Base-by-base conservation (phyloP, 2,113 vertebrate species). In the Vulpes ferrilata region DNA sequence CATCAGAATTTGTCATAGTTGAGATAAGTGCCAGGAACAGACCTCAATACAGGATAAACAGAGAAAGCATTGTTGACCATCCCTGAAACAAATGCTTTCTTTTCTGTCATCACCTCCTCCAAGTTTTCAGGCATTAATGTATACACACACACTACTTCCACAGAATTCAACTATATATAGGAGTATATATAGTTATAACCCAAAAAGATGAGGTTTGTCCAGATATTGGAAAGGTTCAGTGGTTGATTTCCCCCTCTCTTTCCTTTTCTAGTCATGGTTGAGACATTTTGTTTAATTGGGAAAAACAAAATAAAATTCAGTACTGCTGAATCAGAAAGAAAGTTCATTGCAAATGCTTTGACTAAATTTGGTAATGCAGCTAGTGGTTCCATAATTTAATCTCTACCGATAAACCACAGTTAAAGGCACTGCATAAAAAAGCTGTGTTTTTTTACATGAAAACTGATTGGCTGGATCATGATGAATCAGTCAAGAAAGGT, bases 351-450 rank as follows among this genome's bases (percentile, higher is more conserved):
- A 43, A 93, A 69, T 43, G 38, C 35, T 88, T 67, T 91, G 69
- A 88, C 82, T 88, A 91, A 84, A 95, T 93, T 79, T 93, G 82
- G 69, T 88, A 43, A 74, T 88, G 27, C 6, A 73, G 32, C 57
- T 51, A 91, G 67, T 43, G 22, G n/a, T 67, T 92, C 69, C n/a
- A 60, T 30, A 90, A 80, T 81, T 92, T 88, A 84, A 95, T 89
- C n/a, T 94, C 79, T 60, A 81, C 48, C 0, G 15, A 97, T 84
- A 80, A 95, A 89, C 11, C 59, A 88, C 64, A 74, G 65, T 76
- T 92, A 96, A 88, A 73, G 23, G 5, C 51, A 79, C 51, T 84
- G 32, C 57, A 35, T 53, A 84, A 74, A 80, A 92, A 15, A 4
- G 19, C 55, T 91, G 27, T 53, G 19, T 60, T 78, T 88, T 88